Evolutionary conservation across 1,140 invertebrate genomes (phyloP), one percentile per base, ranked within the genome.

Genomic region (Drosophila neocordata): DNA sequence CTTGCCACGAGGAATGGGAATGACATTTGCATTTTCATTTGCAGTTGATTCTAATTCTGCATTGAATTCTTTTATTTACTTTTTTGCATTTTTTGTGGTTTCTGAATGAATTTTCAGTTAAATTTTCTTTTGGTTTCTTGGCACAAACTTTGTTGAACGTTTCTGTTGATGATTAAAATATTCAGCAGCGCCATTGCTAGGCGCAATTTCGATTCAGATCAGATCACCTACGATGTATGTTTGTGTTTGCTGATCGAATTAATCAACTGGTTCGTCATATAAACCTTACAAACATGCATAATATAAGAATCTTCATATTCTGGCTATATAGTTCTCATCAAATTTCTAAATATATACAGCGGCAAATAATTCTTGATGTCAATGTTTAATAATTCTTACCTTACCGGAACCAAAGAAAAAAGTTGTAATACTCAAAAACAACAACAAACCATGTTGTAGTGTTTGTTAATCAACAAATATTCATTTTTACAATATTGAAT

Each of bases 101-200:
- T 51, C 12, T 61, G 59, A 61, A 61, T 61, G 59, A 61, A 61
- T 61, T 51, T 61, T 44, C 22, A 41, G 37, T 24, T 2, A 15
- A 24, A 27, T 41, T 31, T 44, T 27, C n/a, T 13, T 61, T 15
- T 27, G 12, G n/a, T 48, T 48, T 38, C 13, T 48, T 59, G 59
- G 59, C 38, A 24, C 24, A 31, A 51, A 15, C 53, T 31, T 34
- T 12, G 4, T 56, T 11, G 53, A 56, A 34, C 11, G 27, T 55
- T 15, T 44, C 13, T 18, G 1, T 8, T 1, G 11, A 37, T 12
- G 37, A 13, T n/a, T 38, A n/a, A n/a, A 48, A 48, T 20, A 18
- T 48, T 20, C 8, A 20, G 0, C 41, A 20, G 8, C 15, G 41
- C 15, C 41, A 48, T 48, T 12, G 11, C 41, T 20, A 12, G 0